phyloP scores from a whole-genome alignment of 2,888 invertebrate genomes.

The Leucozona laternaria region DNA sequence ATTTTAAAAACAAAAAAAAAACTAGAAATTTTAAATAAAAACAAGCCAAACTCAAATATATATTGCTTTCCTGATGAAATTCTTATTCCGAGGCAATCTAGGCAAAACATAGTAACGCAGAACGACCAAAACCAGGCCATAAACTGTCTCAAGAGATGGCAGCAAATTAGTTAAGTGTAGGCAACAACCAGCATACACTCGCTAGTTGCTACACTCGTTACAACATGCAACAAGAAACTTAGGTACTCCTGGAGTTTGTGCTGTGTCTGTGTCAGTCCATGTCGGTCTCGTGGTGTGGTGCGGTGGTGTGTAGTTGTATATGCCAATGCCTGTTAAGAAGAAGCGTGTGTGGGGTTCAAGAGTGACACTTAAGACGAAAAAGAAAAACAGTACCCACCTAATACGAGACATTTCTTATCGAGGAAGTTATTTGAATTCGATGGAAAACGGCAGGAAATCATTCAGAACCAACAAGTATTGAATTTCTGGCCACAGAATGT shows the following conservation, averaged over 20 bases:
- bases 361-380: conserved; percentile 67
- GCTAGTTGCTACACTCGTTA: conserved; percentile 17
- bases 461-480: conserved; percentile 61
- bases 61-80: conserved; percentile 2
- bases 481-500: conserved; percentile 64
- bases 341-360: conserved; percentile 68
- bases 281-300: not conserved
- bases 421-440: conserved; percentile 73
- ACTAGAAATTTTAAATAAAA: no score
- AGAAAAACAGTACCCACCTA: conserved; percentile 25
- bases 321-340: conserved; percentile 38
- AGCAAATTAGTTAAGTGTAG: conserved; percentile 76
- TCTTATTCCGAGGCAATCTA: not conserved
- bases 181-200: conserved; percentile 66
- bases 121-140: conserved; percentile 68
- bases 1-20: no score
- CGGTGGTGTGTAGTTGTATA: not conserved
- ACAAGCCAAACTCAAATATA: not conserved
- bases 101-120: conserved; percentile 35
- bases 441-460: conserved; percentile 71
- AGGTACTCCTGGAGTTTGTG: conserved; percentile 69
- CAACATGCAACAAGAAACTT: conserved; percentile 65
- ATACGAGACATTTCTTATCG: conserved; percentile 50
- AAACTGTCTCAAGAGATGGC: conserved; percentile 74
- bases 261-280: conserved; percentile 30